Evolutionary conservation across 92 coral and sea anemone genomes (phyloP), one percentile per base, ranked within the genome.

Genomic region (Montipora capitata): DNA sequence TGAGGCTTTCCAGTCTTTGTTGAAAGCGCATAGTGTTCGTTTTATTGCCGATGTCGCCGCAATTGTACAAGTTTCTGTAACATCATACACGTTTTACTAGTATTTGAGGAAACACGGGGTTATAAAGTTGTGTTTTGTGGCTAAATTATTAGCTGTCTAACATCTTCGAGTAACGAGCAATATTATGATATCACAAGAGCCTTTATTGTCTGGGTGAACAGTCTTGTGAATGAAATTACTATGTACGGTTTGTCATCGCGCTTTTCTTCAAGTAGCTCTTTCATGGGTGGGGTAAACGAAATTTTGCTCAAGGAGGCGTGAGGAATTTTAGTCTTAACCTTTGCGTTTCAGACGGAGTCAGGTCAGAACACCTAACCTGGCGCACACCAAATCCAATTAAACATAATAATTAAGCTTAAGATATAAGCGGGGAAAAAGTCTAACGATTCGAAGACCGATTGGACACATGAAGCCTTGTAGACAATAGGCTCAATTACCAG

Each of bases 241-340:
- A 39, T 80, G 14, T 40, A 17, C 43, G 5, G 27, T 51, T 48
- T 13, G 48, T 15, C n/a, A 68, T 45, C 10, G 40, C 64, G 48
- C 40, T 68, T 65, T 44, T 68, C 38, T 81, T 52, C 40, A 68
- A 81, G 85, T 81, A 17, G 54, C 38, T 7, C 16, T 44, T 54
- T 10, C 68, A 27, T 40, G 15, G 35, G 56, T 5, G 43, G 12
- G 14, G 14, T 7, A 54, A 54, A 54, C 12, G 59, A 9, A 12
- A 48, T 48, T 48, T 48, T 48, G 10, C 10, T 48, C 10, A 10
- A 48, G 35, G 35, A 27, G 35, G 35, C 35, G 35, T 27, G 35
- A 27, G 35, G 35, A 27, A 27, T 27, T 27, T 0, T 27, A 20
- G 1, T 27, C 35, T 27, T 27, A 27, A 27, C 35, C 35, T 27